Conservation (phyloP, 2,797 vertebrate species). For the Meriones psammophilus region DNA sequence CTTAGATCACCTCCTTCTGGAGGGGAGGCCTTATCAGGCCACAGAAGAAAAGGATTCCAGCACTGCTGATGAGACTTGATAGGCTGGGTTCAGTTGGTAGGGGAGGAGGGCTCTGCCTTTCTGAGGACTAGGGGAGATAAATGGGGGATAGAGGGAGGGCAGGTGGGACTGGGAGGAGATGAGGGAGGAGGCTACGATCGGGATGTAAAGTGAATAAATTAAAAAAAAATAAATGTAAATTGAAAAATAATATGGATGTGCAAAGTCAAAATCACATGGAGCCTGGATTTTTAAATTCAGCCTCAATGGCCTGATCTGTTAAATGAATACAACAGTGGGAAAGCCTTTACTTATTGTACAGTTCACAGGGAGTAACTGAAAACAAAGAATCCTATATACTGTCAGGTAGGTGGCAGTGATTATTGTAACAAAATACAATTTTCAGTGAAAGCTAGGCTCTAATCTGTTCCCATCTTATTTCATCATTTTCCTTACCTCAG, state of each 20-base stretch:
- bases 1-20: too few species aligned
- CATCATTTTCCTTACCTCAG: constrained; percentile 4
- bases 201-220: too few species aligned
- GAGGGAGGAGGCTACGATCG: too few species aligned
- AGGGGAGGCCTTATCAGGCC: too few species aligned
- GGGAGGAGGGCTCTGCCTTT: too few species aligned
- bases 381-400: not conserved
- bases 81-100: too few species aligned
- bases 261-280: not conserved
- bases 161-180: too few species aligned
- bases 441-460: not conserved
- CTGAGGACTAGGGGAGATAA: too few species aligned
- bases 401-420: not conserved
- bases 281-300: not conserved
- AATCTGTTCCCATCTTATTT: not conserved
- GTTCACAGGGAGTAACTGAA: not conserved
- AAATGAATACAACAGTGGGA: not conserved
- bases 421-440: constrained; percentile 51
- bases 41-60: too few species aligned
- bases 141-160: too few species aligned
- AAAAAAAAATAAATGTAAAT: too few species aligned
- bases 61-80: too few species aligned
- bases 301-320: constrained; percentile 8
- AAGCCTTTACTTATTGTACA: not conserved
- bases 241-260: not conserved